phyloP scores from a whole-genome alignment of 2,113 vertebrate genomes.

The Neotragus pygmaeus region DNA sequence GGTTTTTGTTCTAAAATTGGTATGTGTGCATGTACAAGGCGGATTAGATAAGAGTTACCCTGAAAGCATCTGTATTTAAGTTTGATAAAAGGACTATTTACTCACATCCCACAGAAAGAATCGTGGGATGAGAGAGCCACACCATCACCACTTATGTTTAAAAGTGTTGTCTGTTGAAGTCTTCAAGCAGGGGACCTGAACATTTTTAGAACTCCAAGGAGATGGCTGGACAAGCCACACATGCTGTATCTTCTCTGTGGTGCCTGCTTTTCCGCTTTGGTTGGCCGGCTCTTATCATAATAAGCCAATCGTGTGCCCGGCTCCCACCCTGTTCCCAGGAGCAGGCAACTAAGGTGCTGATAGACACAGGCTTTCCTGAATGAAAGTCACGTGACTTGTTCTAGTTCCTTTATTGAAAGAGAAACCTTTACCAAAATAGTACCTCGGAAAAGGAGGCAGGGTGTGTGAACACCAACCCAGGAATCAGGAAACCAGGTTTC shows the following conservation, averaged over 20 bases:
- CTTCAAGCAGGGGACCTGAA: neutral
- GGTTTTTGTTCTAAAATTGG: constrained; percentile 1
- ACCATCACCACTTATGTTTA: neutral
- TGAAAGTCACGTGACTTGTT: constrained; percentile 64
- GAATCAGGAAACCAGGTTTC: constrained; percentile 44
- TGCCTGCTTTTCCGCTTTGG: neutral
- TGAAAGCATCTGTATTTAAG: neutral
- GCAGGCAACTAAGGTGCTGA: constrained; percentile 16
- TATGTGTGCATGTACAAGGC: neutral
- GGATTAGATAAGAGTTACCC: neutral
- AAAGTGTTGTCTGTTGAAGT: neutral
- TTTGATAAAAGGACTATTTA: neutral
- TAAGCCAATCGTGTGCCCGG: neutral
- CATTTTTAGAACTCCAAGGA: neutral
- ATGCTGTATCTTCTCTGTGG: neutral
- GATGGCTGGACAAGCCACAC: neutral
- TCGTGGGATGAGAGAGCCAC: neutral
- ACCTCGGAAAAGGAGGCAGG: constrained; percentile 9
- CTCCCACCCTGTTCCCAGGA: neutral
- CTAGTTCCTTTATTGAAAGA: constrained; percentile 65
- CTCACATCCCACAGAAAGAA: neutral
- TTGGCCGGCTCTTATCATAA: neutral
- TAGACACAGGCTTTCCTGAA: constrained; percentile 55
- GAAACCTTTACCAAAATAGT: constrained; percentile 62
- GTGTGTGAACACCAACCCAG: constrained; percentile 9